Conservation (phyloP, 2,888 invertebrate species). For the Apodemia duryi region DNA sequence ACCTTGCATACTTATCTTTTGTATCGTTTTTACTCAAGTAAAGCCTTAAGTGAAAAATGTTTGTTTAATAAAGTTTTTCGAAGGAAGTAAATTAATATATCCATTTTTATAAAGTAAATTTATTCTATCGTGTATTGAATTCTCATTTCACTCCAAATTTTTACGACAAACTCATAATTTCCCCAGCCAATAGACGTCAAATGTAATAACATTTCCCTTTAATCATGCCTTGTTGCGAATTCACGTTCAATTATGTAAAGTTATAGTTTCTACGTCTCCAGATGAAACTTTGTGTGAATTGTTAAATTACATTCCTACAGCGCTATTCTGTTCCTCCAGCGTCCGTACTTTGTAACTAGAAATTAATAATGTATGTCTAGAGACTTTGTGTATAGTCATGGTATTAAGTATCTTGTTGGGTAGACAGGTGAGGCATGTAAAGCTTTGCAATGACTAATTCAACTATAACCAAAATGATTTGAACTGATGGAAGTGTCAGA, state of each 20-base stretch:
- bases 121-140: conserved; percentile 3
- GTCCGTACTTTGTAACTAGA: conserved; percentile 66
- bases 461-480: conserved; percentile 26
- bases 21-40: background rate
- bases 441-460: conserved; percentile 31
- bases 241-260: conserved; percentile 51
- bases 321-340: conserved; percentile 53
- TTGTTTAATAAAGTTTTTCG: background rate
- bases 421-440: conserved; percentile 29
- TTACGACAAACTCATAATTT: conserved; percentile 14
- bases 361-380: conserved; percentile 71
- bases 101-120: background rate
- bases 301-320: conserved; percentile 72
- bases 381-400: conserved; percentile 45
- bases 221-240: conserved; percentile 35
- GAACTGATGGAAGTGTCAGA: conserved; percentile 28
- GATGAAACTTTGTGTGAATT: conserved; percentile 68
- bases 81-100: conserved; percentile 2
- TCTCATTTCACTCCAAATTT: background rate
- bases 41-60: background rate
- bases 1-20: background rate
- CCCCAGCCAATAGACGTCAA: conserved; percentile 8
- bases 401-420: conserved; percentile 32
- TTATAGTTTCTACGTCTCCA: conserved; percentile 54
- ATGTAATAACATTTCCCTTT: conserved; percentile 19